Conservation (phyloP, 2,797 vertebrate species). For the Ispidina picta region DNA sequence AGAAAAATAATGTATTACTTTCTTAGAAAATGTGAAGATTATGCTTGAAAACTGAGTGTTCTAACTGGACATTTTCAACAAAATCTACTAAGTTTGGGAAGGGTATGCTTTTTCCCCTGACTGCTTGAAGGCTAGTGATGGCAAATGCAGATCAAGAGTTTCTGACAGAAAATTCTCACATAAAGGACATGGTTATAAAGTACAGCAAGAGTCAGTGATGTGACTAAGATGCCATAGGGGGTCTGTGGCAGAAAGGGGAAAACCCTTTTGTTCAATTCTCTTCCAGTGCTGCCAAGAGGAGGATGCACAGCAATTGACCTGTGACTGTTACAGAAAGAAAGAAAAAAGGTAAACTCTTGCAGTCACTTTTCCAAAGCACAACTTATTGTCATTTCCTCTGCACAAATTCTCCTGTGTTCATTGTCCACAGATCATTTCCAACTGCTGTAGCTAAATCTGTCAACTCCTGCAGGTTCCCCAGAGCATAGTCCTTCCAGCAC, state of each 20-base stretch:
- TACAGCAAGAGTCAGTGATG: background rate
- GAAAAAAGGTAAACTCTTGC: background rate
- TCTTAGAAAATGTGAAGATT: background rate
- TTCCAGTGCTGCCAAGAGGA: background rate
- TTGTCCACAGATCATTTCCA: background rate
- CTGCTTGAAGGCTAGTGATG: background rate
- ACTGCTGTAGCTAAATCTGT: slow-evolving; percentile 30
- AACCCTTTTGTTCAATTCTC: background rate
- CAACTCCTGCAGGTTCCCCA: slow-evolving; percentile 44
- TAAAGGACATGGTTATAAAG: background rate
- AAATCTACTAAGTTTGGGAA: background rate
- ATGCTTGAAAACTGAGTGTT: background rate
- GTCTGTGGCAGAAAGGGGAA: background rate
- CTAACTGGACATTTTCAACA: background rate
- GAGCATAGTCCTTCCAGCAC: slow-evolving; percentile 33
- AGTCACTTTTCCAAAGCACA: background rate
- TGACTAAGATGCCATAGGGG: background rate
- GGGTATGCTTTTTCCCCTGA: fast-evolving
- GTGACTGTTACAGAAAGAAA: background rate
- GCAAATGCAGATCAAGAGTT: background rate
- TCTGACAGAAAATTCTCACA: background rate
- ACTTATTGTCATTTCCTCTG: background rate
- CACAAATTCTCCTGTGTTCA: background rate
- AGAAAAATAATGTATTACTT: background rate
- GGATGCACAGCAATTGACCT: background rate